Evolutionary conservation across 1,140 invertebrate genomes (phyloP), one percentile per base, ranked within the genome.

Genomic region (Philaenus spumarius): DNA sequence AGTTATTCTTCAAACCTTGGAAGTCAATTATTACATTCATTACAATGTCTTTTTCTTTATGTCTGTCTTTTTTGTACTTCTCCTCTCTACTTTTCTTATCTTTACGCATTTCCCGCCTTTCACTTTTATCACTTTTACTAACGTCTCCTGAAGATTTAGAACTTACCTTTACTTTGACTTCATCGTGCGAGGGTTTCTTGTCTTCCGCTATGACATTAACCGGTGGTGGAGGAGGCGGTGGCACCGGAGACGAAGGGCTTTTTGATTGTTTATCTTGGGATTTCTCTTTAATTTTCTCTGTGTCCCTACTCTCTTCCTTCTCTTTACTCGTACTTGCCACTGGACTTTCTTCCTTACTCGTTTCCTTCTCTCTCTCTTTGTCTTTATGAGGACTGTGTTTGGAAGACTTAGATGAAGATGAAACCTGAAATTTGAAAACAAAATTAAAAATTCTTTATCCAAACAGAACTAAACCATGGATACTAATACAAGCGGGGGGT

Each of bases 341-440:
- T 12, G 26, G 39, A 14, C 24, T 45, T 78, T 78, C 64, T 81
- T n/a, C n/a, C n/a, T n/a, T n/a, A n/a, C n/a, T n/a, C n/a, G n/a
- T n/a, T n/a, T n/a, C n/a, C n/a, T n/a, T 83, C 52, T 72, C 55
- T 83, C 80, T 15, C 77, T 73, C 68, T 75, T 71, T 67, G 77
- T 75, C 67, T n/a, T n/a, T n/a, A n/a, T n/a, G n/a, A n/a, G n/a
- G n/a, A n/a, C n/a, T n/a, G n/a, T n/a, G n/a, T n/a, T 81, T 64
- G 1, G 57, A 35, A 22, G 46, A 15, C 45, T 62, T 60, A 3
- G 68, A 60, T 52, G 52, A 53, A 34, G 57, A 59, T 23, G 64
- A 61, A 5, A 26, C 51, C 55, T 60, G 40, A 54, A 63, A 55
- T n/a, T n/a, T n/a, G n/a, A n/a, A n/a, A n/a, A n/a, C n/a, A n/a